Evolutionary conservation across 2,797 vertebrate genomes (phyloP), one percentile per base, ranked within the genome.

Genomic region (Loriculus beryllinus): DNA sequence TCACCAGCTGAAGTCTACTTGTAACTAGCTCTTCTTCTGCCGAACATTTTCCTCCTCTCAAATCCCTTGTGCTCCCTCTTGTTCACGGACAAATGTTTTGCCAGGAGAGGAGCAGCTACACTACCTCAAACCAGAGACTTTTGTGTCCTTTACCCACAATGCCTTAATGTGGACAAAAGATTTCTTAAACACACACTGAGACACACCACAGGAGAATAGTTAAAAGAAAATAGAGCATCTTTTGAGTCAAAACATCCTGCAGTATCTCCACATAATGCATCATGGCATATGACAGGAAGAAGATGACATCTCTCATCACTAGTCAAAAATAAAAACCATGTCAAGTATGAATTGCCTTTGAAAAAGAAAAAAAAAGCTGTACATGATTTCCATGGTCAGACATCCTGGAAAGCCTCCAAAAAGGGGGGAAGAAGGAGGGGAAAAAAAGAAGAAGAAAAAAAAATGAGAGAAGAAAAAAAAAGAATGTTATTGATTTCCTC

Each of bases 251-350:
- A 96, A 93, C 60, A 79, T 87, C 81, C 93, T 85, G 54, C 13
- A 4, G 84, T 87, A 78, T 95, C 87, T 96, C 86, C 78, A 68
- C 93, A 82, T 65, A 88, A 92, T 91, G 91, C 82, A 95, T 97
- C 93, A 51, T 92, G 97, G 94, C 94, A 93, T 94, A 82, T 92
- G 95, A 96, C 96, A 93, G 92, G 93, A 91, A 94, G 89, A 91
- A 95, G 93, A 92, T 78, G 94, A 86, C 93, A 89, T 95, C 88
- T 97, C 96, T 97, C 86, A 92, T 85, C 91, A 94, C 83, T 67
- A 94, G 95, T 96, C 93, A 96, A 95, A 97, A 97, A 92, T 93
- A 88, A 97, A 96, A 96, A 84, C 65, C 88, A 68, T 75, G 92
- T 95, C 90, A 97, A 94, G 67, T 82, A 90, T 90, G 92, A 97